Conservation (phyloP, 2,113 vertebrate species). For the Phasianus colchicus region DNA sequence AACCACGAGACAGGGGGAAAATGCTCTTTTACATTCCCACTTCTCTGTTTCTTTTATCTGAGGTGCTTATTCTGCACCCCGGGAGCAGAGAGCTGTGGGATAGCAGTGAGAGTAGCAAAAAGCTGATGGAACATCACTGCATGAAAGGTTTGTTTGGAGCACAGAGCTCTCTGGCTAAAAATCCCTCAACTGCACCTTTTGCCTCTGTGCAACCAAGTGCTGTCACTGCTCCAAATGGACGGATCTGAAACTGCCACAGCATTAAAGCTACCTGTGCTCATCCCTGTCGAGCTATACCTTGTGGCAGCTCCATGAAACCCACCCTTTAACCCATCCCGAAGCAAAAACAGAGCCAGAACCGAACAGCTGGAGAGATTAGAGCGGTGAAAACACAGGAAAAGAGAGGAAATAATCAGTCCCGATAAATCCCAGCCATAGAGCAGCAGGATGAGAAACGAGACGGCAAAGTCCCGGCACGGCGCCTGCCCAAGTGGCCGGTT, state of each 20-base stretch:
- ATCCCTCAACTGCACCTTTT: fast-evolving
- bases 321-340: fast-evolving
- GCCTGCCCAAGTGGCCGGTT: constrained; percentile 4
- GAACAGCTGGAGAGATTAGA: neutral
- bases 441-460: constrained; percentile 8
- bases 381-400: neutral
- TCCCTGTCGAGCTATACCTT: fast-evolving
- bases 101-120: neutral
- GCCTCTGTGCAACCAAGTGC: fast-evolving
- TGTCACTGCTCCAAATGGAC: neutral
- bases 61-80: fast-evolving
- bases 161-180: fast-evolving
- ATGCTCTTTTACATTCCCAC: fast-evolving
- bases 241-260: fast-evolving
- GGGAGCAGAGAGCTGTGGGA: neutral
- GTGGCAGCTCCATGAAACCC: fast-evolving
- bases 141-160: neutral
- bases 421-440: neutral
- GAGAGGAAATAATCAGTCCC: constrained; percentile 4
- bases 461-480: neutral
- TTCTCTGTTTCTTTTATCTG: neutral
- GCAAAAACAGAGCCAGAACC: neutral
- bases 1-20: fast-evolving
- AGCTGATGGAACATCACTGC: fast-evolving
- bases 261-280: neutral